phyloP scores from a whole-genome alignment of 2,888 invertebrate species.

The Eilema sororculum region DNA sequence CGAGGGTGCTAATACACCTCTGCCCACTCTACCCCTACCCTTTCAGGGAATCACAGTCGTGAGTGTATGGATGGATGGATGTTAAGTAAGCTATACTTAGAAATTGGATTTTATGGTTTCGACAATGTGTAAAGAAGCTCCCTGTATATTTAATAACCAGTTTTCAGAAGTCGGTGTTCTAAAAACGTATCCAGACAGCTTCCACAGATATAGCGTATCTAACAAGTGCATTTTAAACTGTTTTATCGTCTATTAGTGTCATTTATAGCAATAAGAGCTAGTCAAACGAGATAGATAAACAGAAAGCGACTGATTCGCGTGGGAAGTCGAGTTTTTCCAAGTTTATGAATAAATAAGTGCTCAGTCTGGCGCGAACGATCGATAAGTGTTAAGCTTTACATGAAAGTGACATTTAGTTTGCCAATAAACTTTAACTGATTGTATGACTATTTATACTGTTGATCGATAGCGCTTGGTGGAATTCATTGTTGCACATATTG shows the following conservation, averaged over 20 bases:
- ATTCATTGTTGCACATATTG: no score
- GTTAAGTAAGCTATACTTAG: no score
- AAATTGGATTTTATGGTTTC: no score
- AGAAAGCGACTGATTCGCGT: conserved; percentile 39
- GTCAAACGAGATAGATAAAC: conserved; percentile 17
- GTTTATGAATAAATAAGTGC: conserved; percentile 63
- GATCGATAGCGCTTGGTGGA: no score
- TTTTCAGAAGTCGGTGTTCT: not conserved
- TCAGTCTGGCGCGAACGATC: conserved; percentile 55
- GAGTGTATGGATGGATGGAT: no score
- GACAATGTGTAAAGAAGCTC: no score
- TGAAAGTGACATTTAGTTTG: conserved; percentile 45
- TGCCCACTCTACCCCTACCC: no score
- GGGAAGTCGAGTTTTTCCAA: conserved; percentile 54
- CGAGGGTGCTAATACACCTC: no score
- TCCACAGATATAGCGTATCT: not conserved
- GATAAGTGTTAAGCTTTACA: conserved; percentile 47
- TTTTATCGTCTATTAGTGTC: conserved; percentile 15
- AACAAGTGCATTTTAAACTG: conserved; percentile 5
- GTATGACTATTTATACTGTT: conserved; percentile 1
- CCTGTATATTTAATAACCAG: not conserved
- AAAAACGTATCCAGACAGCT: not conserved
- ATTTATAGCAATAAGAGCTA: conserved; percentile 35
- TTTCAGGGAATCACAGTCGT: no score
- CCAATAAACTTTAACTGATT: conserved; percentile 31